Evolutionary conservation across 2,797 vertebrate species (phyloP).

Genomic region (Thunnus albacares): DNA sequence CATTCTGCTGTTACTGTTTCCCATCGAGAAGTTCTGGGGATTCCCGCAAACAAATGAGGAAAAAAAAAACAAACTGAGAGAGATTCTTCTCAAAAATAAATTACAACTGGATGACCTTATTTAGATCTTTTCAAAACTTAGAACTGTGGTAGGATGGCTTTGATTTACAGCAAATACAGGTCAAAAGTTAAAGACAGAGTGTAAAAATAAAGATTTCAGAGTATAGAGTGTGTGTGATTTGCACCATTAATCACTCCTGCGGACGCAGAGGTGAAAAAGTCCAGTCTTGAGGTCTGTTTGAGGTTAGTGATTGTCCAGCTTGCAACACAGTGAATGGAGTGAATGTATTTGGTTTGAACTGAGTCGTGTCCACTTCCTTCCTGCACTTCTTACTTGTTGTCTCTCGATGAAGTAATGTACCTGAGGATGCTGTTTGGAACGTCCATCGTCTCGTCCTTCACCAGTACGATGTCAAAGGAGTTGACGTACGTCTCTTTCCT

Average conservation of each 20-base stretch:
- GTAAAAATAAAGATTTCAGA: not conserved
- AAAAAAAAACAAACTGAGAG: no score
- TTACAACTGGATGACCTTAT: not conserved
- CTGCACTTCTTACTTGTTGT: slow-evolving; percentile 39
- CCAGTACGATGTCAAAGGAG: slow-evolving; percentile 90
- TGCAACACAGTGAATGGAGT: slow-evolving; percentile 17
- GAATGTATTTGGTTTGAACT: not conserved
- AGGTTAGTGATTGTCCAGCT: slow-evolving; percentile 53
- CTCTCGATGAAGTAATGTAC: slow-evolving; percentile 73
- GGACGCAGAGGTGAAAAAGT: not conserved
- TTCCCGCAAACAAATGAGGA: not conserved
- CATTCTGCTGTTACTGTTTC: not conserved
- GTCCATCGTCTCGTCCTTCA: slow-evolving; percentile 90
- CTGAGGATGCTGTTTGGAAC: slow-evolving; percentile 89
- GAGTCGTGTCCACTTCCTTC: not conserved
- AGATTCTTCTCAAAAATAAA: not conserved
- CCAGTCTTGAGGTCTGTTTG: slow-evolving; percentile 26
- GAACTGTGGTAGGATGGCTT: not conserved
- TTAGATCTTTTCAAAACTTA: slow-evolving; percentile 4
- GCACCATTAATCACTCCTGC: not conserved
- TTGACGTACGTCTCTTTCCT: slow-evolving; percentile 85
- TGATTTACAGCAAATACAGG: not conserved
- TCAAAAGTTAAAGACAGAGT: slow-evolving; percentile 9
- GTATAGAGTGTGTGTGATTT: not conserved
- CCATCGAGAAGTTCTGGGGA: not conserved